Percentiles rank a stretch among this genome's conserved stretches.
Evolutionary conservation across 2,113 vertebrate species (phyloP).

Genomic region (Poeciliopsis turrubarensis): DNA sequence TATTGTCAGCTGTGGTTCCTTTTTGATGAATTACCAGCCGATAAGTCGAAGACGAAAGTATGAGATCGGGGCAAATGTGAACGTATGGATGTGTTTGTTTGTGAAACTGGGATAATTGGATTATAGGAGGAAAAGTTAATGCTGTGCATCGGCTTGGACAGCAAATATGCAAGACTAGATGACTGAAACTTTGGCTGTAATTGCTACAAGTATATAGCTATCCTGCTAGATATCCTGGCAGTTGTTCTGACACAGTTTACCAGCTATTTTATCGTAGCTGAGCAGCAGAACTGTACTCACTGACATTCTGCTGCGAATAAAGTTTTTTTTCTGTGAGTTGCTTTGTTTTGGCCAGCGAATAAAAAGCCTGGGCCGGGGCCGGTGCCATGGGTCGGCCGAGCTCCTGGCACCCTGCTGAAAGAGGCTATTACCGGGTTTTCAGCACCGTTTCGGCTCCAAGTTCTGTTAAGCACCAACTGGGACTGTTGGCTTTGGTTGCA

Average conservation of each 20-base stretch:
- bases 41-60: not conserved
- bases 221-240: not conserved
- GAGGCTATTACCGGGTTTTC: constrained; percentile 47
- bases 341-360: constrained; percentile 48
- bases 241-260: not conserved
- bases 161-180: not conserved
- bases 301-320: constrained; percentile 50
- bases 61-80: constrained; percentile 11
- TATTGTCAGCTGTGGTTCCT: constrained; percentile 30
- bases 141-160: not conserved
- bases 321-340: constrained; percentile 23
- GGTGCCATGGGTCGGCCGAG: constrained; percentile 57
- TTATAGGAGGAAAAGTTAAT: not conserved
- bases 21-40: constrained; percentile 34
- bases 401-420: constrained; percentile 27
- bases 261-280: constrained; percentile 3
- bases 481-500: constrained; percentile 25
- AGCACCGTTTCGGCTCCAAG: constrained; percentile 15
- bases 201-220: not conserved
- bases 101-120: constrained; percentile 5
- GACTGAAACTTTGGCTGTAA: not conserved
- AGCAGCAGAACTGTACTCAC: constrained; percentile 31
- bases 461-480: constrained; percentile 22
- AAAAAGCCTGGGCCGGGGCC: constrained; percentile 41
- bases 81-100: constrained; percentile 5